These are phyloP conservation scores for Mormyrus hasselquistii DNA, from an alignment of 2,797 vertebrate genomes.

Conservation along the genomic window DNA sequence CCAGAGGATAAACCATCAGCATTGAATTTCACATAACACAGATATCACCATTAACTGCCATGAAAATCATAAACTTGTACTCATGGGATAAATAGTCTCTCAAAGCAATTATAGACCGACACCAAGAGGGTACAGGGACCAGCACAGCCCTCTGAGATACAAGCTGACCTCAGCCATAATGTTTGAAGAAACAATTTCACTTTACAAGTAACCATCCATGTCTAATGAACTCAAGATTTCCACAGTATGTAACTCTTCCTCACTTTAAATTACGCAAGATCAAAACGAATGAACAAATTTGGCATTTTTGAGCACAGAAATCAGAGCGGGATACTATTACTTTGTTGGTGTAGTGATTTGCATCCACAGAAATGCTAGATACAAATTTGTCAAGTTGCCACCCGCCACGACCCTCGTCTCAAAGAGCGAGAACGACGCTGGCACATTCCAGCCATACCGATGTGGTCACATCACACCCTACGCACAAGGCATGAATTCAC, in stretches of 20 bases:
- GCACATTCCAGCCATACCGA: not conserved
- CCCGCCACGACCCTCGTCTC: not conserved
- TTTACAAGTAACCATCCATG: not conserved
- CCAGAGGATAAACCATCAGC: not conserved
- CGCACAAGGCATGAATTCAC: not conserved
- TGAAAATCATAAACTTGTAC: not conserved
- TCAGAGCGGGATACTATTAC: not conserved
- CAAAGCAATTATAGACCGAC: not conserved
- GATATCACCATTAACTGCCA: not conserved
- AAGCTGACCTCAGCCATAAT: not conserved
- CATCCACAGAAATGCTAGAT: not conserved
- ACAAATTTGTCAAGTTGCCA: not conserved
- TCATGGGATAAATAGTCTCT: not conserved
- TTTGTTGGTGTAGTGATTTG: not conserved
- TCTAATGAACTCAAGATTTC: not conserved
- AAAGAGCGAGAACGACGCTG: not conserved
- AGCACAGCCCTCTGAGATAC: not conserved
- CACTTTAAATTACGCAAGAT: not conserved
- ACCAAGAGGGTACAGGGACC: not conserved
- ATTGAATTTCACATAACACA: not conserved
- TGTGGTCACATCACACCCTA: not conserved
- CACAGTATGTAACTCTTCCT: not conserved
- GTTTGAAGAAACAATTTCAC: not conserved
- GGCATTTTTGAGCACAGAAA: not conserved
- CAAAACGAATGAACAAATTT: not conserved